Conservation (phyloP, 2,797 vertebrate species). For the Carduelis carduelis region DNA sequence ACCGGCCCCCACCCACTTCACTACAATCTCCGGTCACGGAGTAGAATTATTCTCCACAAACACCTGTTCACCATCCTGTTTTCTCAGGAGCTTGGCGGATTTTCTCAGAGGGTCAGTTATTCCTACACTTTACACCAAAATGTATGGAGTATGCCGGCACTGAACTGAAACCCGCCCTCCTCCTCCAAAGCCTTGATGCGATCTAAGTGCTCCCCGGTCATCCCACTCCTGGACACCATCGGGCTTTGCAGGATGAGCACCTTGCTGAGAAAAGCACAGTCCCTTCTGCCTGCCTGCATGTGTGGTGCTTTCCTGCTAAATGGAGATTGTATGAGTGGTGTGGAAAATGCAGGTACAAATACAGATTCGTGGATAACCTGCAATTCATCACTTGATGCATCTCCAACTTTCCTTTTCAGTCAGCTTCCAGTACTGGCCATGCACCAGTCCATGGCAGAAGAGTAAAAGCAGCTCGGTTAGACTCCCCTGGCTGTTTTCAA, state of each 20-base stretch:
- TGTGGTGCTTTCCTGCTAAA: accelerated
- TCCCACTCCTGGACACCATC: accelerated
- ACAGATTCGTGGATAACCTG: background rate
- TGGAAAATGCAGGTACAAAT: background rate
- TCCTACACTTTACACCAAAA: accelerated
- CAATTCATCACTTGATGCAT: accelerated
- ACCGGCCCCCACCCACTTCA: background rate
- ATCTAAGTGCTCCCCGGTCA: accelerated
- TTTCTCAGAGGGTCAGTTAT: background rate
- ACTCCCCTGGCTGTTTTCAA: background rate
- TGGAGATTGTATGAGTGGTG: background rate
- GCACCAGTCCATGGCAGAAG: background rate
- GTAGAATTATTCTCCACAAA: background rate
- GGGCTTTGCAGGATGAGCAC: background rate
- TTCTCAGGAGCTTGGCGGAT: accelerated
- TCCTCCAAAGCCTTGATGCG: accelerated
- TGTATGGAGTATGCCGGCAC: accelerated
- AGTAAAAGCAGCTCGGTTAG: background rate
- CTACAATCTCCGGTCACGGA: accelerated
- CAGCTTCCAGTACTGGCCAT: accelerated
- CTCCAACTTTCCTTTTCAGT: background rate
- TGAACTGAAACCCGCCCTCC: background rate
- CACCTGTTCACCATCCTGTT: accelerated
- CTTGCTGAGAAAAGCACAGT: background rate
- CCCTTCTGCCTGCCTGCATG: accelerated